Percentiles rank a stretch among this genome's conserved stretches.
These are phyloP conservation scores for Ditula angustiorana DNA, from an alignment of 2,888 invertebrate species.

Conservation along the genomic window DNA sequence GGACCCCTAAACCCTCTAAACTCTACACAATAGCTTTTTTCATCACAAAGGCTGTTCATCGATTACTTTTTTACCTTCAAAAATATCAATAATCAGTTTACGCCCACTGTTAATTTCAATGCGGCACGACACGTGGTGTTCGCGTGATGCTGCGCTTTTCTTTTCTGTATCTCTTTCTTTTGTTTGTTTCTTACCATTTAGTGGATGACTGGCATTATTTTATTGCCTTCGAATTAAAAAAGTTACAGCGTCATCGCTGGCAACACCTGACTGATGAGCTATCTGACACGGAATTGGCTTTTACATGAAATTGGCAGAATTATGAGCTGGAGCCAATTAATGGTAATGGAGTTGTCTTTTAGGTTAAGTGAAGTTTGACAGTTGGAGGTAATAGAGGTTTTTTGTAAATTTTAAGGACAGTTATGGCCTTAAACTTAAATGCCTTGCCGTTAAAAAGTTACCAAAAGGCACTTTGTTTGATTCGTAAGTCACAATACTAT, in stretches of 20 bases:
- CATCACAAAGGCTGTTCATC: constrained; percentile 77
- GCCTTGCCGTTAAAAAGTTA: too few relatives aligned
- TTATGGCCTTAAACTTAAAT: not conserved
- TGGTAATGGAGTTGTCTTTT: constrained; percentile 64
- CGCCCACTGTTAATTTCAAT: constrained; percentile 85
- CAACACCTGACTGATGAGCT: constrained; percentile 66
- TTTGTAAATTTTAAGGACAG: not conserved
- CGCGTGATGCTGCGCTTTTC: constrained; percentile 81
- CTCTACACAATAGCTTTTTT: constrained; percentile 80
- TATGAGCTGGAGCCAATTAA: constrained; percentile 43
- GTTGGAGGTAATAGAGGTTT: constrained; percentile 49
- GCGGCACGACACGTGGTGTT: constrained; percentile 84
- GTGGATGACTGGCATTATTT: constrained; percentile 80
- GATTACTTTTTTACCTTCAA: constrained; percentile 83
- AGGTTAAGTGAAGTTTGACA: constrained; percentile 53
- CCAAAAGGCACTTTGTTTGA: too few relatives aligned
- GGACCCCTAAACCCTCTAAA: constrained; percentile 51
- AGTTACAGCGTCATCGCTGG: constrained; percentile 53
- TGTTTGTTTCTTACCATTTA: constrained; percentile 77
- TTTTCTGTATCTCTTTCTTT: constrained; percentile 81
- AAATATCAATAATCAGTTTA: constrained; percentile 85
- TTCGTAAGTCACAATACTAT: too few relatives aligned
- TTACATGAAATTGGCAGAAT: constrained; percentile 27
- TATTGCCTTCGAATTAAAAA: constrained; percentile 83
- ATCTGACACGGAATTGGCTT: constrained; percentile 35